A percentile compares a stretch with the other conserved stretches of the same genome.
These are phyloP conservation scores for Sebastes fasciatus DNA, from an alignment of 2,113 vertebrate genomes.

Conservation along the genomic window DNA sequence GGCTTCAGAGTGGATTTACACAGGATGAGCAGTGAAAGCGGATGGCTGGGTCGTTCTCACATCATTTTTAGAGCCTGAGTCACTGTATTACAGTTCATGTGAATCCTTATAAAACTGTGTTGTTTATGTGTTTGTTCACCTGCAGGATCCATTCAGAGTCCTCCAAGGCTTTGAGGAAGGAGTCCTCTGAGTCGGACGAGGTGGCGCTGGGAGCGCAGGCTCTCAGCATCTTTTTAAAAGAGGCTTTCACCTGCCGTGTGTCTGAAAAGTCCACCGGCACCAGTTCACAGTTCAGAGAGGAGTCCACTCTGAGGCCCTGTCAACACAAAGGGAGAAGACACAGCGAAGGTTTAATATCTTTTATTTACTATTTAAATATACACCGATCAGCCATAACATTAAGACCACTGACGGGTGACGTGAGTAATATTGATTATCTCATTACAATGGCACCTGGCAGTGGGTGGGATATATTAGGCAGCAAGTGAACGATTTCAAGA, in stretches of 20 bases:
- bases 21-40: slow-evolving; percentile 51
- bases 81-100: neutral
- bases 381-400: too few species aligned
- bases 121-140: slow-evolving; percentile 80
- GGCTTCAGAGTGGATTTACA: slow-evolving; percentile 53
- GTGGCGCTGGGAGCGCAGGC: slow-evolving; percentile 94
- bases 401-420: too few species aligned
- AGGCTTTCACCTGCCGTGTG: slow-evolving; percentile 92
- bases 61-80: slow-evolving; percentile 6
- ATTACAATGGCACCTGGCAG: too few species aligned
- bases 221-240: slow-evolving; percentile 96
- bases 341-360: too few species aligned
- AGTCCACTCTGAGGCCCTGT: slow-evolving; percentile 94
- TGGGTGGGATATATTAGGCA: too few species aligned
- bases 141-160: slow-evolving; percentile 98
- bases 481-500: too few species aligned
- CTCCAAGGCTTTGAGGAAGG: slow-evolving; percentile 93
- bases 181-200: slow-evolving; percentile 89
- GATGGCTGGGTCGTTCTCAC: slow-evolving; percentile 54
- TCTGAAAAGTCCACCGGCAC: slow-evolving; percentile 97
- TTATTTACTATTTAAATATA: too few species aligned
- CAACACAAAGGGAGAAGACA: too few species aligned
- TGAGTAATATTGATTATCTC: too few species aligned
- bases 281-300: slow-evolving; percentile 95
- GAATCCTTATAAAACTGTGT: neutral